Base-by-base conservation (phyloP, 2,113 vertebrate genomes). In the Nyctibius bracteatus region DNA sequence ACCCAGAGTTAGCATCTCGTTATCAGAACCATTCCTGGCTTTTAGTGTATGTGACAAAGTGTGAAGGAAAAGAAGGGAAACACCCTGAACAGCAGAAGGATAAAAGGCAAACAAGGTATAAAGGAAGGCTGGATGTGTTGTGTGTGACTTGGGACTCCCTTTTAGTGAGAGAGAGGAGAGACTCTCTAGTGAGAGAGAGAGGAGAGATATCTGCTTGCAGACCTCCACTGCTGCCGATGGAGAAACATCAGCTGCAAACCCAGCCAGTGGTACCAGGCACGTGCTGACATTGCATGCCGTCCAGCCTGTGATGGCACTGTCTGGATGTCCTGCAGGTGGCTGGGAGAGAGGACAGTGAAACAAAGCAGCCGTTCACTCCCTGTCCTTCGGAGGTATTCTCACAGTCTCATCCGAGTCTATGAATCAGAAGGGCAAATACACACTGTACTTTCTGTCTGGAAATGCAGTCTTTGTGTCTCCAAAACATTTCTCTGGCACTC, bases 231-330 rank as follows among this genome's bases (percentile, higher is more conserved):
- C 54, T 90, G 41, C 28, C 1, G 3, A 2, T 7, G 28, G 33
- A 68, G 74, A 81, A 52, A 31, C 33, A 47, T 41, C 27, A 80
- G 30, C 24, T 44, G 58, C 44, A 67, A 54, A 52, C 13, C 2
- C 31, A 66, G 17, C 4, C 0, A 0, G 12, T 9, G 24, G n/a
- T 24, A 44, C 16, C 30, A 59, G 19, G 35, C 65, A 35, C 0
- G 1, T 1, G 2, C 30, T 49, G 18, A 20, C 49, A 21, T 33
- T 2, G 0, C 1, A 1, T 44, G n/a, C 30, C 5, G 4, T 54
- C n/a, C 43, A 81, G 49, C 51, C 52, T 35, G 35, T 16, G 23
- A 35, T 4, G 5, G 17, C 0, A 5, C 33, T 2, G 2, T 43
- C 1, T 0, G 3, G 52, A 22, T 91, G 66, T 84, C 41, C 74